Conservation (phyloP, 1,140 invertebrate species). For the Drosophila pallidifrons region DNA sequence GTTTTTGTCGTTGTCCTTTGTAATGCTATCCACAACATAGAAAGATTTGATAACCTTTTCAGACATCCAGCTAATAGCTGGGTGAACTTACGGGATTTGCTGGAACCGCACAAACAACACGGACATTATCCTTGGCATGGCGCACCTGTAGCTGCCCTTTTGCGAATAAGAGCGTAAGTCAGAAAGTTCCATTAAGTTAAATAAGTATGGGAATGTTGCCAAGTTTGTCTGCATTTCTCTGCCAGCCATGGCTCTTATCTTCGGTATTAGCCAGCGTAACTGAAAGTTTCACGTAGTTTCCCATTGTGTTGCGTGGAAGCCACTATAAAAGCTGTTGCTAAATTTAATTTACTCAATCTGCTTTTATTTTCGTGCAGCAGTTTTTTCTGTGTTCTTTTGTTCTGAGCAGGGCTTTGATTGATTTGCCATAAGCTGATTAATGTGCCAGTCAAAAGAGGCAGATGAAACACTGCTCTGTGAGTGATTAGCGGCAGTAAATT, state of each 20-base stretch:
- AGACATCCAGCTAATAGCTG: constrained; percentile 2
- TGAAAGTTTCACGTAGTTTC: constrained; percentile 26
- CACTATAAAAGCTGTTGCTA: constrained; percentile 13
- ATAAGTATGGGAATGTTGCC: constrained; percentile 15
- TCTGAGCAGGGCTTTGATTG: constrained; percentile 56
- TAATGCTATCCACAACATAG: neutral
- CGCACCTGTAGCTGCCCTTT: constrained; percentile 45
- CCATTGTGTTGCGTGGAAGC: neutral
- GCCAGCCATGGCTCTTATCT: constrained; percentile 20
- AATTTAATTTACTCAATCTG: constrained; percentile 25
- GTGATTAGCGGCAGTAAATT: constrained; percentile 53
- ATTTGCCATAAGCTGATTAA: constrained; percentile 63
- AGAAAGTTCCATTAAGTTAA: constrained; percentile 30
- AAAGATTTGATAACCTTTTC: constrained; percentile 24
- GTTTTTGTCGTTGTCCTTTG: neutral
- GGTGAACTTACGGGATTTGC: constrained; percentile 4
- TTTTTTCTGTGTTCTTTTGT: constrained; percentile 4
- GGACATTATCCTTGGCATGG: constrained; percentile 16
- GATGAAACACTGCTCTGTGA: constrained; percentile 25
- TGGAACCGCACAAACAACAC: constrained; percentile 19
- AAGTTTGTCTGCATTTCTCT: constrained; percentile 7
- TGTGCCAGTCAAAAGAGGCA: constrained; percentile 22
- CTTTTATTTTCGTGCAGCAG: constrained; percentile 3
- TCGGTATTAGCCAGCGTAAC: neutral
- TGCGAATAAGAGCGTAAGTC: constrained; percentile 2